Conservation (phyloP, 2,888 invertebrate genomes). For the Steinernema carpocapsae region DNA sequence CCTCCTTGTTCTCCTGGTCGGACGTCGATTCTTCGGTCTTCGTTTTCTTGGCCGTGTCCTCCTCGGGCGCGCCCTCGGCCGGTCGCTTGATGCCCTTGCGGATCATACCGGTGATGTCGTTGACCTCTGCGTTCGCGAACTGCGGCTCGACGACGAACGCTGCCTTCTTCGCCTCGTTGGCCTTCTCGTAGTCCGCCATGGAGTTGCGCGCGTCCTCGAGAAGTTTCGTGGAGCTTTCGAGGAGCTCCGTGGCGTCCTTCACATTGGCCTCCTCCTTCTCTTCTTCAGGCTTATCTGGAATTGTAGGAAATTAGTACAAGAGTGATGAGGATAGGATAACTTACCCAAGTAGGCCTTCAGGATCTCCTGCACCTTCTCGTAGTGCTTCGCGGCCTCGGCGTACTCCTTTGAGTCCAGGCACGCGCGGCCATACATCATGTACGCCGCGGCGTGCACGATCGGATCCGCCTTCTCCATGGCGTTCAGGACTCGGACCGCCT, state of each 20-base stretch:
- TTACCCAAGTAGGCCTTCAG: neutral
- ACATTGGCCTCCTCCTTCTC: neutral
- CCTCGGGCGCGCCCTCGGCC: neutral
- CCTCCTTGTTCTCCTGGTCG: too few relatives aligned
- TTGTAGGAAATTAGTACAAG: neutral
- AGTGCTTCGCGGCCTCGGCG: neutral
- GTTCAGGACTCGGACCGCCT: neutral
- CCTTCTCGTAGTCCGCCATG: neutral
- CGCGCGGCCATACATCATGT: neutral
- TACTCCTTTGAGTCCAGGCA: neutral
- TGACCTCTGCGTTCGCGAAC: neutral
- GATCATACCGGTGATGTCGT: slow-evolving; percentile 17
- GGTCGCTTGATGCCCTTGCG: slow-evolving; percentile 22
- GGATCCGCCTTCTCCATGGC: neutral
- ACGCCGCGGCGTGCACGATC: neutral
- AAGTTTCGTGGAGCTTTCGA: neutral
- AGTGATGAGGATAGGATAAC: neutral
- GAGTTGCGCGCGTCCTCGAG: neutral
- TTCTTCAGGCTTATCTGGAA: neutral
- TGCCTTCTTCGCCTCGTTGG: neutral
- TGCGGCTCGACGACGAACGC: neutral
- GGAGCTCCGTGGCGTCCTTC: neutral
- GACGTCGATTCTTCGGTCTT: slow-evolving; percentile 11
- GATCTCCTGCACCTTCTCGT: slow-evolving; percentile 12
- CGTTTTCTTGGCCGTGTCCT: neutral